Evolutionary conservation across 2,797 vertebrate genomes (phyloP), one percentile per base, ranked within the genome.

Genomic region (Bovichtus diacanthus): DNA sequence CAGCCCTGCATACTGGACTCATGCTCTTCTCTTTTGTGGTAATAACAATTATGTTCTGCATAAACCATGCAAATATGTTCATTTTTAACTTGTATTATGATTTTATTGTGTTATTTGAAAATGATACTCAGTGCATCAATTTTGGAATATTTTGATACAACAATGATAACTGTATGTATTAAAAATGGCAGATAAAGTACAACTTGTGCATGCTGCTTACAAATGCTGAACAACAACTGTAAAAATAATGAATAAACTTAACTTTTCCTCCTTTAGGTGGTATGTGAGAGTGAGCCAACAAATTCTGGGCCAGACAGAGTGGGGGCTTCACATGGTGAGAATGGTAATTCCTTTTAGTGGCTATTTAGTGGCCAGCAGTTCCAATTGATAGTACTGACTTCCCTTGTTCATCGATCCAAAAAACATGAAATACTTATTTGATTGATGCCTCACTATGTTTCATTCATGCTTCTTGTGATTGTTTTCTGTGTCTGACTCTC

Each of bases 201-300:
- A 23, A 5, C 5, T 15, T 53, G 10, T 59, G n/a, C 5, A 44
- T 55, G 25, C 7, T 74, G 5, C 5, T 34, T 43, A 5, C 27
- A 31, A 47, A 43, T 25, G 4, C 11, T 78, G 1, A 13, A 13
- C 5, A 66, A 13, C 2, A 47, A 46, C 38, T 38, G 19, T 29
- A 73, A 4, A 41, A 65, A 63, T 27, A 27, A n/a, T 19, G 13
- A 38, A 54, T 49, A 1, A 74, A 70, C 21, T 50, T 51, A 0
- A 47, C 34, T 74, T 0, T 71, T 59, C 68, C 11, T 80, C 31
- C 41, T 90, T 44, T 39, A 95, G 94, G 90, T 88, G 75, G 75
- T 78, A 31, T 88, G 92, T 85, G 51, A 78, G 38, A 75, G 85
- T 76, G 93, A 93, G 70, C 91, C 90, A 13, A 90, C 89, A 31